Conservation (phyloP, 2,888 invertebrate species). For the Xestia c-nigrum region DNA sequence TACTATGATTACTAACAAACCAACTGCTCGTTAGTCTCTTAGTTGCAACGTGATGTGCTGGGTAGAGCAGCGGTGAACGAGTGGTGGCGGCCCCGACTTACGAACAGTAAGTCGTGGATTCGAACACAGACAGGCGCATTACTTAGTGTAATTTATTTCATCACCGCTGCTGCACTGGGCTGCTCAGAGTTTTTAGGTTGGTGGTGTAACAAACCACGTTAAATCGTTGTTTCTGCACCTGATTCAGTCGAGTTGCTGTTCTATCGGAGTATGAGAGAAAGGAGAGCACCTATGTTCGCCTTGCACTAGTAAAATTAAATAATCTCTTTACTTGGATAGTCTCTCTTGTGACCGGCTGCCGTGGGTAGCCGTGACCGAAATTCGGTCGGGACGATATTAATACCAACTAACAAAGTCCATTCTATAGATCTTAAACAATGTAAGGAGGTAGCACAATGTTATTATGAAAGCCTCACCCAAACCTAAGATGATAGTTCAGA, state of each 20-base stretch:
- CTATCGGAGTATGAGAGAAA: background rate
- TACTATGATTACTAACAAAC: background rate
- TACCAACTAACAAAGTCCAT: background rate
- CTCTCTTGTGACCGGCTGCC: background rate
- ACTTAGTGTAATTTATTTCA: no score
- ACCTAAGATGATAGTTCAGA: constrained; percentile 22
- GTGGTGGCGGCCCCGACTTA: no score
- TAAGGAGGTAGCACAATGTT: background rate
- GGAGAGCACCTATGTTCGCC: background rate
- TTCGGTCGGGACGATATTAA: background rate
- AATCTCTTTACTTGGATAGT: background rate
- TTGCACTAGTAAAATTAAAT: background rate
- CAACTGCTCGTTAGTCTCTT: background rate
- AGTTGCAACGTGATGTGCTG: background rate
- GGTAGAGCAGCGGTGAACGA: no score
- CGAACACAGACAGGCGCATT: no score
- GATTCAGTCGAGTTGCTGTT: background rate
- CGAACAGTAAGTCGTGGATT: no score
- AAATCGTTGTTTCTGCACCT: background rate
- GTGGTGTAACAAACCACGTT: background rate
- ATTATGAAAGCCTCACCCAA: constrained; percentile 11
- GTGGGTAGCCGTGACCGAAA: background rate
- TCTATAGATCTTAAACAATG: constrained; percentile 9
- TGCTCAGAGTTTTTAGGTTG: background rate
- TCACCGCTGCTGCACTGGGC: background rate